Conservation (phyloP, 2,797 vertebrate genomes). For the Catamblyrhynchus diadema region DNA sequence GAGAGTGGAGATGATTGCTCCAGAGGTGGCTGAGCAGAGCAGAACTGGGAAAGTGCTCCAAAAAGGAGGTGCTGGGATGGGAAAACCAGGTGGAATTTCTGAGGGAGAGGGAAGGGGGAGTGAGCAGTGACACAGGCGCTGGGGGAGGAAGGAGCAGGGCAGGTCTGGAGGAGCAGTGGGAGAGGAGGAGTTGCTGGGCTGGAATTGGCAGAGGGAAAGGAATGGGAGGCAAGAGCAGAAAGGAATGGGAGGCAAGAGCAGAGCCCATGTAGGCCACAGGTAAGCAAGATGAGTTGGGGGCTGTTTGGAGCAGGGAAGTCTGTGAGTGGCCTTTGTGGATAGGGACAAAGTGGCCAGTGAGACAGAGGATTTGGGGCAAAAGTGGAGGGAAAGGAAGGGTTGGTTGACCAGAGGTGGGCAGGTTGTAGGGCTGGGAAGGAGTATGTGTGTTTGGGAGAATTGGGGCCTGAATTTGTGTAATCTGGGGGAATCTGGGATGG, state of each 20-base stretch:
- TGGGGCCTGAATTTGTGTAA: neutral
- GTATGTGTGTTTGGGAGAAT: fast-evolving
- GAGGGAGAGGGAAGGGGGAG: slow-evolving; percentile 1
- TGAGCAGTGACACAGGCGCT: neutral
- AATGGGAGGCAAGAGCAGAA: neutral
- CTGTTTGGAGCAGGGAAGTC: neutral
- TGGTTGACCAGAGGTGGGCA: neutral
- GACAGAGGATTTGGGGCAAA: neutral
- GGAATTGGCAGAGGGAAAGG: neutral
- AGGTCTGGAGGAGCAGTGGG: neutral
- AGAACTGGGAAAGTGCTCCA: neutral
- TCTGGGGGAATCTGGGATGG: no score
- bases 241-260: neutral
- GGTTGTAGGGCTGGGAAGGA: neutral
- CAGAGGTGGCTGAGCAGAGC: neutral
- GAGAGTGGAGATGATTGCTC: neutral
- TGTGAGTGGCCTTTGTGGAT: neutral
- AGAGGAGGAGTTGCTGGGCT: neutral
- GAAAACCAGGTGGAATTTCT: neutral
- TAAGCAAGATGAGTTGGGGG: neutral
- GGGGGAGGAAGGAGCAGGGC: neutral
- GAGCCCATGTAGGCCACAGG: neutral
- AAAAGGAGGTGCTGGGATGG: neutral
- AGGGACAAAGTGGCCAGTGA: neutral
- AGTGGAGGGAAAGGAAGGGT: neutral